Evolutionary conservation across 2,888 invertebrate species (phyloP).

Genomic region (Ryuthela nishihirai): DNA sequence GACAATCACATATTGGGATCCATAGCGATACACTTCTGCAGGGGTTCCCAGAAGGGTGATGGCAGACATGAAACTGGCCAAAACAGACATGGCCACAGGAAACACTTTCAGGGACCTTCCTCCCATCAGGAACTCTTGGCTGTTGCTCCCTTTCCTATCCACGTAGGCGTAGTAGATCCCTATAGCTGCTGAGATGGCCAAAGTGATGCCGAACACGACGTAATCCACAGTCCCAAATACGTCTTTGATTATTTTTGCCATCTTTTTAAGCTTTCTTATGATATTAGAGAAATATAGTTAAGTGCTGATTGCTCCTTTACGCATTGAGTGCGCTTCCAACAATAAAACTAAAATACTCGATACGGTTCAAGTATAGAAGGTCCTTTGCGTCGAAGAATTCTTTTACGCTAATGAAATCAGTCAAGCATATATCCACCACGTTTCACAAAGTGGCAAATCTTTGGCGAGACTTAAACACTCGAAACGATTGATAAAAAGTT

Average conservation of each 20-base stretch:
- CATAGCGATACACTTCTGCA: conserved; percentile 84
- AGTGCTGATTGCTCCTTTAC: no score
- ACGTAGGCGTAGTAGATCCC: conserved; percentile 79
- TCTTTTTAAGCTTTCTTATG: no score
- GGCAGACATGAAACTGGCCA: conserved; percentile 87
- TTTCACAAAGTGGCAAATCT: no score
- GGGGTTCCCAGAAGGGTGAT: conserved; percentile 87
- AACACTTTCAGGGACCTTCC: conserved; percentile 76
- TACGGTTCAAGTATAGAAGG: no score
- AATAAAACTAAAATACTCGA: no score
- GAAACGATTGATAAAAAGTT: no score
- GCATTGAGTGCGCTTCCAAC: no score
- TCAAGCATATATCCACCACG: no score
- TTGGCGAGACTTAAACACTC: no score
- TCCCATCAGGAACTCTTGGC: conserved; percentile 75
- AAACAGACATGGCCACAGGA: conserved; percentile 83
- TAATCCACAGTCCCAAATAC: conserved; percentile 59
- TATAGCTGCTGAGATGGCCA: conserved; percentile 73
- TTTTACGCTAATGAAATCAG: no score
- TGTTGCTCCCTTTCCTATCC: conserved; percentile 61
- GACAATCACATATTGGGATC: conserved; percentile 82
- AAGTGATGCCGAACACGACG: conserved; percentile 67
- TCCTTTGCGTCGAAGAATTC: no score
- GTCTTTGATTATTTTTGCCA: conserved; percentile 10
- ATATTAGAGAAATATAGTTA: no score